Percentiles rank a stretch among this genome's conserved stretches.
These are phyloP conservation scores for Tachypleus tridentatus DNA, from an alignment of 1,140 invertebrate species.

Conservation along the genomic window DNA sequence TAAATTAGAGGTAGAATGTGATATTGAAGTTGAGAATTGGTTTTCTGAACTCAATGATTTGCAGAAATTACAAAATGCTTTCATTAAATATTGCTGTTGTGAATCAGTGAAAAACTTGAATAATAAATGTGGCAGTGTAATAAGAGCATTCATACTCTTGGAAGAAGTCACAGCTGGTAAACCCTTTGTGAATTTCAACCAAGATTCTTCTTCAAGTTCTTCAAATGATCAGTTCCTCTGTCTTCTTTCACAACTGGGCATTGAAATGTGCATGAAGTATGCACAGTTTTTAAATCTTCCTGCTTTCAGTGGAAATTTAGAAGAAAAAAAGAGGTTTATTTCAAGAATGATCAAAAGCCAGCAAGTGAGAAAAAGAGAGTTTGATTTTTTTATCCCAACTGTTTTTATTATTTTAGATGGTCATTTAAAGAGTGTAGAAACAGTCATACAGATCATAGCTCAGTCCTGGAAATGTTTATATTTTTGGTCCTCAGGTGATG, in stretches of 20 bases:
- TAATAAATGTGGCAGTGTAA: too few species aligned
- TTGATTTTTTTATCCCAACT: conserved; percentile 9
- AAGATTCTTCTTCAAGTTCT: neutral
- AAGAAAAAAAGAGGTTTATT: conserved; percentile 8
- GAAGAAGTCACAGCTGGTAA: too few species aligned
- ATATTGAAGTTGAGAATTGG: neutral
- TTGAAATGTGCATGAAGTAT: conserved; percentile 7
- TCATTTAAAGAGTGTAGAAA: conserved; percentile 1
- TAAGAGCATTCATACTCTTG: too few species aligned
- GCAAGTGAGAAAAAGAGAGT: conserved; percentile 1
- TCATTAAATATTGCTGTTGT: too few species aligned
- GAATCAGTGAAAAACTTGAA: too few species aligned
- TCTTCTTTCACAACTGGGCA: conserved; percentile 7
- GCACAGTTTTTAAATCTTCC: conserved; percentile 5
- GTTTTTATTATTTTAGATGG: conserved; percentile 9
- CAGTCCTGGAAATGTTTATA: conserved; percentile 7
- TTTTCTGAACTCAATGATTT: too few species aligned
- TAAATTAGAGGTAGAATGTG: neutral
- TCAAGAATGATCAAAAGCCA: conserved; percentile 1
- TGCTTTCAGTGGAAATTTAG: neutral
- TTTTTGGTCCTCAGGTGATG: conserved; percentile 2
- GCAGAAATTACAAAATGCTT: too few species aligned
- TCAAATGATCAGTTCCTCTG: neutral
- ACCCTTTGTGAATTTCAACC: too few species aligned
- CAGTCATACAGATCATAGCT: conserved; percentile 6